A percentile compares a stretch with the other conserved stretches of the same genome.
Evolutionary conservation across 2,888 invertebrate genomes (phyloP).

Genomic region (Drosophila lacicola): DNA sequence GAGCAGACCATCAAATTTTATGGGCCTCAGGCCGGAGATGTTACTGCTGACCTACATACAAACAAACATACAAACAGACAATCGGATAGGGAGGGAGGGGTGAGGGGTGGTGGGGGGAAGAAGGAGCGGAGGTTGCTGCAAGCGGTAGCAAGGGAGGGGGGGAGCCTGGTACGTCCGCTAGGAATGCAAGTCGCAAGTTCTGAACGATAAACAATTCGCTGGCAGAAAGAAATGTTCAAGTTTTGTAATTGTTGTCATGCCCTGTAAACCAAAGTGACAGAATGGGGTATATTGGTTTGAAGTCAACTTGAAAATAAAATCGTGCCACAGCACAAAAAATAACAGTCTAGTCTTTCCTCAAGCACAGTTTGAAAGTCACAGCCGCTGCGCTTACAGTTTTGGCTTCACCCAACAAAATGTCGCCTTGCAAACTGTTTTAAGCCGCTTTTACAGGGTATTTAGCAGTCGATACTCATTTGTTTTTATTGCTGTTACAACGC

Average conservation of each 20-base stretch:
- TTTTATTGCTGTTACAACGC: conserved; percentile 13
- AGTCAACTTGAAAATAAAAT: too few relatives aligned
- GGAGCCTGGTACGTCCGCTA: conserved; percentile 19
- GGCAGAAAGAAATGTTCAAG: conserved; percentile 35
- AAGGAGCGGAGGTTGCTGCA: background rate
- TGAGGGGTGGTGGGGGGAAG: background rate
- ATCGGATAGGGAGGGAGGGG: background rate
- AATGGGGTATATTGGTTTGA: background rate
- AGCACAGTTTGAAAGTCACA: too few relatives aligned
- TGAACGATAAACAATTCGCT: conserved; percentile 60
- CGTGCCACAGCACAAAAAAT: too few relatives aligned
- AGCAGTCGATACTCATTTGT: background rate
- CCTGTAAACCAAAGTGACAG: background rate
- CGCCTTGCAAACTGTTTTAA: too few relatives aligned
- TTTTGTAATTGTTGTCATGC: conserved; percentile 51
- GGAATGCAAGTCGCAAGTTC: conserved; percentile 52
- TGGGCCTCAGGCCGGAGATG: conserved; percentile 47
- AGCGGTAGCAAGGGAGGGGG: conserved; percentile 5
- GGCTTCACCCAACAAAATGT: too few relatives aligned
- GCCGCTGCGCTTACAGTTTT: too few relatives aligned
- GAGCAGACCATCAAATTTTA: conserved; percentile 58
- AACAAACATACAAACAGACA: conserved; percentile 26
- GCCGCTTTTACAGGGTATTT: background rate
- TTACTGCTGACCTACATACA: conserved; percentile 62
- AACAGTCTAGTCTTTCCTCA: too few relatives aligned